Conservation (phyloP, 2,113 vertebrate species). For the Speoplatyrhinus poulsoni region DNA sequence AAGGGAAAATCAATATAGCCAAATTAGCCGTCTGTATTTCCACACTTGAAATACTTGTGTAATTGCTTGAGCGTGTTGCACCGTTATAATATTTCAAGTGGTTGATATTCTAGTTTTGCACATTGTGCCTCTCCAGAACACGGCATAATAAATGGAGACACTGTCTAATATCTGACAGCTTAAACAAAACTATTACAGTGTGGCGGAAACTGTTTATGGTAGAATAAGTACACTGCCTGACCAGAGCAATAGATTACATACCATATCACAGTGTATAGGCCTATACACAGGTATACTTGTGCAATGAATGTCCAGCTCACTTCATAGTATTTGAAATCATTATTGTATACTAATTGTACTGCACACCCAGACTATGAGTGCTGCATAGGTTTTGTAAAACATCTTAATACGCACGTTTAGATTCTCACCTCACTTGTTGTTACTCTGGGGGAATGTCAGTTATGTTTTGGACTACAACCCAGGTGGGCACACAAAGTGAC, state of each 20-base stretch:
- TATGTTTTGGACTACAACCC: conserved; percentile 62
- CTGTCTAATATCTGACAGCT: not conserved
- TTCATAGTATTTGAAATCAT: conserved; percentile 38
- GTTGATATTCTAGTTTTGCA: conserved; percentile 34
- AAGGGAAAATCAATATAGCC: conserved; percentile 56
- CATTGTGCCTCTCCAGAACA: conserved; percentile 3
- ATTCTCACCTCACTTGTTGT: conserved; percentile 59
- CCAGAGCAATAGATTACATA: not conserved
- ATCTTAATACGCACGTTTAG: conserved; percentile 41
- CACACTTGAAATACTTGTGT: conserved; percentile 56
- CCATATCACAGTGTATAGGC: conserved; percentile 3
- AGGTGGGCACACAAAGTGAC: conserved; percentile 61
- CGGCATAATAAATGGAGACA: conserved; percentile 12
- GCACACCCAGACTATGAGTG: conserved; percentile 14
- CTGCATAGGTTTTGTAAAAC: conserved; percentile 47
- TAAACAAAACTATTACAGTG: conserved; percentile 5
- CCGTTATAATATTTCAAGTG: conserved; percentile 43
- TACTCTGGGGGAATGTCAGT: conserved; percentile 62
- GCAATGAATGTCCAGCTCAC: conserved; percentile 28
- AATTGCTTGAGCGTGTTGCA: conserved; percentile 62
- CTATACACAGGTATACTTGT: conserved; percentile 1
- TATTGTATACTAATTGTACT: conserved; percentile 39
- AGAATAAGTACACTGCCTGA: not conserved
- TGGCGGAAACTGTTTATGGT: conserved; percentile 1
- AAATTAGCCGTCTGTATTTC: conserved; percentile 56